Conservation (phyloP, 2,888 invertebrate genomes). For the Drosophila formosana region DNA sequence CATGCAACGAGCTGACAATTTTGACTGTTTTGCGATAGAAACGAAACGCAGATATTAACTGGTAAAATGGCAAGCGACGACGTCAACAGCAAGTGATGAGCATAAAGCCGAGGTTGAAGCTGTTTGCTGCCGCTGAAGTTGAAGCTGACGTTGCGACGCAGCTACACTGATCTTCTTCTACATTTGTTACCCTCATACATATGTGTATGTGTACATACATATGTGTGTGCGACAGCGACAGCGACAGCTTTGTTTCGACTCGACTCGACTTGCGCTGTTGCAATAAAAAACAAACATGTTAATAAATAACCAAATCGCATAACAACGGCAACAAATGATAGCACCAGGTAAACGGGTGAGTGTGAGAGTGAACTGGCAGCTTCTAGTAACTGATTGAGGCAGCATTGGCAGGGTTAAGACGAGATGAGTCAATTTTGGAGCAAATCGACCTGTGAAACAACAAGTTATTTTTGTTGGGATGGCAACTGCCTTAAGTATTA, state of each 20-base stretch:
- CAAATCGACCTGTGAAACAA: conserved; percentile 10
- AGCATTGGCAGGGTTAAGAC: conserved; percentile 34
- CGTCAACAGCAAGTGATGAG: conserved; percentile 22
- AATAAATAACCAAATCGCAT: conserved; percentile 69
- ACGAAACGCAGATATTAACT: conserved; percentile 70
- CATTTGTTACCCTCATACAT: conserved; percentile 46
- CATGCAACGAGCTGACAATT: conserved; percentile 75
- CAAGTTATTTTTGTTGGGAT: conserved; percentile 51
- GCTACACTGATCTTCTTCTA: conserved; percentile 65
- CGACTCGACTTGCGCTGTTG: conserved; percentile 36
- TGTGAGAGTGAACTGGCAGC: conserved; percentile 19
- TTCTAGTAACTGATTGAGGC: conserved; percentile 44
- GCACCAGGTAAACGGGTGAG: neutral
- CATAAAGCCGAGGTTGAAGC: conserved; percentile 14
- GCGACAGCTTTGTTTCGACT: conserved; percentile 59
- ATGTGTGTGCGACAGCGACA: conserved; percentile 34
- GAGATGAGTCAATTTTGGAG: conserved; percentile 34
- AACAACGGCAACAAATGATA: conserved; percentile 37
- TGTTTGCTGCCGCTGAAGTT: conserved; percentile 1
- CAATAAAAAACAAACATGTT: conserved; percentile 74
- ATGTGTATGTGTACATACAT: conserved; percentile 29
- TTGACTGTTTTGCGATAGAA: conserved; percentile 80
- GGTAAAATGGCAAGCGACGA: conserved; percentile 54
- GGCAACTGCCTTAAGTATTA: conserved; percentile 62
- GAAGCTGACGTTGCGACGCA: conserved; percentile 34